Evolutionary conservation across 2,797 vertebrate genomes (phyloP).

Genomic region (Halcyon leucocephala): DNA sequence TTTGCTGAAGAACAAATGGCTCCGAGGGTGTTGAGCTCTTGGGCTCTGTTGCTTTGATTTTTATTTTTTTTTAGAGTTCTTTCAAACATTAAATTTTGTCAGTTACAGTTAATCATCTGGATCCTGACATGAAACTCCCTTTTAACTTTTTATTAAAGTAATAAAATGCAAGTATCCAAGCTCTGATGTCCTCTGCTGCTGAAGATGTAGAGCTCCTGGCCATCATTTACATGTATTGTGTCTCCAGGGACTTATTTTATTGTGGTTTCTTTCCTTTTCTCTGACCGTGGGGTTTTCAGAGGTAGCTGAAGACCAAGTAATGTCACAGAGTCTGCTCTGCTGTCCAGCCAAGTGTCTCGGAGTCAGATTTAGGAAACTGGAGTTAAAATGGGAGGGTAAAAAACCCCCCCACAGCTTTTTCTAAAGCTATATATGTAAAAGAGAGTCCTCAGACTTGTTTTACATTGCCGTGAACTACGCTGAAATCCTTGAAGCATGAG

Average conservation of each 20-base stretch:
- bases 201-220: background rate
- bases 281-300: background rate
- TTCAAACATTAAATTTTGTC: background rate
- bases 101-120: background rate
- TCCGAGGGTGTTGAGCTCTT: background rate
- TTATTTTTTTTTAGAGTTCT: background rate
- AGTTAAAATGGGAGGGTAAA: background rate
- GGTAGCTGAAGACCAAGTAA: background rate
- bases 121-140: background rate
- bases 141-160: background rate
- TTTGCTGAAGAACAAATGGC: background rate
- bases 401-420: background rate
- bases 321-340: background rate
- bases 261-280: background rate
- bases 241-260: background rate
- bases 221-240: background rate
- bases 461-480: background rate
- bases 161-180: background rate
- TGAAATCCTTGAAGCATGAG: slow-evolving; percentile 46
- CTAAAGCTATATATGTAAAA: background rate
- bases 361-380: background rate
- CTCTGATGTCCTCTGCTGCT: background rate
- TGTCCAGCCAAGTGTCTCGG: background rate
- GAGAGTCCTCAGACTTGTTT: slow-evolving; percentile 11
- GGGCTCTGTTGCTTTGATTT: background rate